phyloP scores from a whole-genome alignment of 2,888 invertebrate species.

The Agonopterix arenella region DNA sequence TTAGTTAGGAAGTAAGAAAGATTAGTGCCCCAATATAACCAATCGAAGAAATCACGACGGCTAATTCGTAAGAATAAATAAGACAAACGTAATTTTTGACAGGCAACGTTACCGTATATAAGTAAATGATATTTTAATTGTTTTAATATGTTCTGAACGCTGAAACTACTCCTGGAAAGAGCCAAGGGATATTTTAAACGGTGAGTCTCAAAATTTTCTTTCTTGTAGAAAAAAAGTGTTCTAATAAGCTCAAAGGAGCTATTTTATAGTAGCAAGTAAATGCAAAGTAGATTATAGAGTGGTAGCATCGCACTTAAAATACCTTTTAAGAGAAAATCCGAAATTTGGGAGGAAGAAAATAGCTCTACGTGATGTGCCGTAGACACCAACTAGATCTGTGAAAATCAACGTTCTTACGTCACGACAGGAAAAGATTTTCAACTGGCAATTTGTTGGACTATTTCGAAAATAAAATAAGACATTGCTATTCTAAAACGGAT shows the following conservation, averaged over 20 bases:
- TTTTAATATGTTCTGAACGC: slow-evolving; percentile 49
- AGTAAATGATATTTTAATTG: slow-evolving; percentile 30
- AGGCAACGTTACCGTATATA: slow-evolving; percentile 25
- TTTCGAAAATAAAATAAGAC: no score
- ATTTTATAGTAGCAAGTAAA: background rate
- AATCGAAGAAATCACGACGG: slow-evolving; percentile 47
- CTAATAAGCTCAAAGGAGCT: no score
- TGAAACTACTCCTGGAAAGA: slow-evolving; percentile 7
- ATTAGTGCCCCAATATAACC: slow-evolving; percentile 33
- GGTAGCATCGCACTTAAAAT: background rate
- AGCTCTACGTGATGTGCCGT: slow-evolving; percentile 10
- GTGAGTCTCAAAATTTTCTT: slow-evolving; percentile 4
- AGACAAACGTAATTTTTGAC: slow-evolving; percentile 39
- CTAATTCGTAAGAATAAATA: slow-evolving; percentile 54
- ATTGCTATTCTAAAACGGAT: no score
- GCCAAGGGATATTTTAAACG: slow-evolving; percentile 3
- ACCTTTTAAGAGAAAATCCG: slow-evolving; percentile 2
- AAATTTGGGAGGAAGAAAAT: slow-evolving; percentile 12
- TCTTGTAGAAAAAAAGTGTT: no score
- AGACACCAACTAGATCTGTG: slow-evolving; percentile 48
- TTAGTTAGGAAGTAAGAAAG: slow-evolving; percentile 52
- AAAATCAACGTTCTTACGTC: slow-evolving; percentile 16
- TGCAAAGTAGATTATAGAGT: slow-evolving; percentile 9
- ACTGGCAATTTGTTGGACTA: no score
- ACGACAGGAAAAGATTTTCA: slow-evolving; percentile 3